phyloP scores from a whole-genome alignment of 2,888 invertebrate species.

The Ellobium chinense region DNA sequence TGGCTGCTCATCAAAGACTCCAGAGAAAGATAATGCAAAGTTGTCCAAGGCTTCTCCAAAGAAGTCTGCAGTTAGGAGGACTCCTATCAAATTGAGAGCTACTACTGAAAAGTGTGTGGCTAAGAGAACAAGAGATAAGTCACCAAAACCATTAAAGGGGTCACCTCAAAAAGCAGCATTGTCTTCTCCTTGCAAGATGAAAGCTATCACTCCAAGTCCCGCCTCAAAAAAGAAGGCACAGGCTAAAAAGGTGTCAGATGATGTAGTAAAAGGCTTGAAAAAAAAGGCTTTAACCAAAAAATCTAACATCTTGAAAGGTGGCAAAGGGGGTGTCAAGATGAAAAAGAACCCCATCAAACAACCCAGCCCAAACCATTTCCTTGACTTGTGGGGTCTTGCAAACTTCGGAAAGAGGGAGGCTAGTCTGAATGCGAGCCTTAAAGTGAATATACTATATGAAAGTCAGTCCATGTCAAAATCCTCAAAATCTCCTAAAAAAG shows the following conservation, averaged over 20 bases:
- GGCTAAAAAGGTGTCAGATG: not conserved
- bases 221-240: not conserved
- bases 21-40: not conserved
- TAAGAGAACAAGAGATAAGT: constrained; percentile 23
- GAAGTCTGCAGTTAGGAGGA: not conserved
- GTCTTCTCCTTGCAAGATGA: not conserved
- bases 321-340: not conserved
- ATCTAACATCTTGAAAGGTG: not conserved
- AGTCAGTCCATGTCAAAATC: constrained; percentile 51
- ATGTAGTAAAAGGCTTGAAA: not conserved
- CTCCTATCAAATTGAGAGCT: constrained; percentile 9
- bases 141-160: not conserved
- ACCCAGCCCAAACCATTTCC: constrained; percentile 31
- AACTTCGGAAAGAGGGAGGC: constrained; percentile 66
- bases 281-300: not conserved
- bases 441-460: constrained; percentile 68
- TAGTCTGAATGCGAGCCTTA: constrained; percentile 69
- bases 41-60: not conserved
- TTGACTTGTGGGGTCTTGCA: constrained; percentile 45
- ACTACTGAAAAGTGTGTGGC: constrained; percentile 12
- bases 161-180: not conserved
- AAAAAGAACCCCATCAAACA: constrained; percentile 38
- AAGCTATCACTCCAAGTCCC: not conserved
- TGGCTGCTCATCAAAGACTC: not conserved
- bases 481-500: constrained; percentile 38